Base-by-base conservation (phyloP, 2,888 invertebrate species). In the Pasiphila rectangulata region DNA sequence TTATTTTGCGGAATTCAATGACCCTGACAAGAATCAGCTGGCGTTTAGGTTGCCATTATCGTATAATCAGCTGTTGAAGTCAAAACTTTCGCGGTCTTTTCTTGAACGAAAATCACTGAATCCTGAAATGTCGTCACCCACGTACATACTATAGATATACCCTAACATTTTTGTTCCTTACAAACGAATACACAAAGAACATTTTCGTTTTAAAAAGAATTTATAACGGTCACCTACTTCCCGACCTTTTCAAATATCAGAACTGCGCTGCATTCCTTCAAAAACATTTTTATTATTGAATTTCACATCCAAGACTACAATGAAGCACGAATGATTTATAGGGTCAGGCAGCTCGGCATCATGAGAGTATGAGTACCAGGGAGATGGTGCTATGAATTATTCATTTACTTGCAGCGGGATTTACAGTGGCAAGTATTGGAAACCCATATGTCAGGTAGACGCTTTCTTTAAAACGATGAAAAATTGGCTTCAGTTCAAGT, bases 381-480 rank as follows among this genome's bases (percentile, higher is more conserved):
- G 24, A 35, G 46, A 39, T 25, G 25, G 36, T 44, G 24, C 15
- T 7, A 35, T 56, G 51, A 42, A 53, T 56, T 46, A 56, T 56
- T 56, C 50, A 56, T 50, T 42, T 42, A 44, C 25, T 46, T 37
- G 13, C 21, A 20, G 45, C 46, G 44, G 44, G 41, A 51, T 45
- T 46, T 41, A 43, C 36, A 35, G 47, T 32, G 47, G 44, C 48
- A 20, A 50, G 50, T 54, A 54, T 54, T 48, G 54, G 54, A 46
- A 51, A 54, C 37, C 55, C 55, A 51, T 55, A 51, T 46, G 55
- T 55, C 55, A 51, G 51, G 49, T 51, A 24, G 45, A 46, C 41
- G 41, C 25, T 39, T 40, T 41, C 46, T 49, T 47, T 43, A 23
- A 36, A 36, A 38, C 42, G 38, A 47, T 48, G 48, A 48, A 51